Evolutionary conservation across 2,797 vertebrate species (phyloP).

Genomic region (Microctenopoma steveboyesi): DNA sequence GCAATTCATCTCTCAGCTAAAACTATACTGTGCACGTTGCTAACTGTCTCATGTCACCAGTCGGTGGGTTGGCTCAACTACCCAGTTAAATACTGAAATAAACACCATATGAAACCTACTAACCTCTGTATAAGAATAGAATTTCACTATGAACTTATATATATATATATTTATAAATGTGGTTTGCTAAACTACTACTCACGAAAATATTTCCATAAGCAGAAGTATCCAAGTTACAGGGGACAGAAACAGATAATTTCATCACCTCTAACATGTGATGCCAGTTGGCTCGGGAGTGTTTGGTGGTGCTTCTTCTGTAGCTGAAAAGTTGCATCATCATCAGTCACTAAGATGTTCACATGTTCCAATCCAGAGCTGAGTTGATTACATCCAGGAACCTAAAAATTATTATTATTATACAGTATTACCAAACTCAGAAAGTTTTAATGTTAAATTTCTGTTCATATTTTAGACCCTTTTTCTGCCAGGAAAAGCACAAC

Average conservation of each 20-base stretch:
- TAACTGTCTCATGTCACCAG: no score
- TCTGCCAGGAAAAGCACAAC: not conserved
- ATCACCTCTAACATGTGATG: not conserved
- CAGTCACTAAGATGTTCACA: not conserved
- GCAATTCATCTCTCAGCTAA: no score
- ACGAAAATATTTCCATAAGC: not conserved
- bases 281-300: not conserved
- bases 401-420: not conserved
- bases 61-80: no score
- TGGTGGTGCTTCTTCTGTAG: not conserved
- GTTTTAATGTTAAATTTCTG: not conserved
- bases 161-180: no score
- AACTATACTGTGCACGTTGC: no score
- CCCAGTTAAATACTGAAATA: no score
- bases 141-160: no score
- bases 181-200: not conserved
- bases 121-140: no score
- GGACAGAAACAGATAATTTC: not conserved
- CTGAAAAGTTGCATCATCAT: slow-evolving; percentile 17
- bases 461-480: not conserved
- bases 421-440: not conserved
- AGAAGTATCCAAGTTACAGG: not conserved
- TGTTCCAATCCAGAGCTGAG: slow-evolving; percentile 1
- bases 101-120: no score
- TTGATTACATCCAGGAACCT: slow-evolving; percentile 1